These are phyloP conservation scores for Barypeithes pellucidus DNA, from an alignment of 2,888 invertebrate species.

Conservation along the genomic window DNA sequence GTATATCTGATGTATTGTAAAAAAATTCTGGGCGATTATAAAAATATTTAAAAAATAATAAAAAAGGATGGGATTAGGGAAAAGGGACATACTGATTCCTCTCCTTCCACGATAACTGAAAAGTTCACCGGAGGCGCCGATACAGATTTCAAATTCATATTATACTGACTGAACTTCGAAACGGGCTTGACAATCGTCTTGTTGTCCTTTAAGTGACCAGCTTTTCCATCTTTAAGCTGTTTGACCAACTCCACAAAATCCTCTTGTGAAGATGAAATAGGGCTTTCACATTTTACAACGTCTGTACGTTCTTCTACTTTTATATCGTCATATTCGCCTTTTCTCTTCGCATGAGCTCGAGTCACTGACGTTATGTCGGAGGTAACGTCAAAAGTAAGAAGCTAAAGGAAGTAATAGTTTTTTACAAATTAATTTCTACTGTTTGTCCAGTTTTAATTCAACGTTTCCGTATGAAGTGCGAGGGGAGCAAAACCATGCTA, in stretches of 20 bases:
- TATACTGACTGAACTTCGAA: conserved; percentile 59
- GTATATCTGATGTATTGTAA: no score
- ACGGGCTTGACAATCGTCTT: conserved; percentile 52
- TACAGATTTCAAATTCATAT: conserved; percentile 56
- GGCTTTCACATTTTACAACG: conserved; percentile 54
- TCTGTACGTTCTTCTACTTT: conserved; percentile 60
- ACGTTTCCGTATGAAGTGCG: no score
- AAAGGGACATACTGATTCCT: conserved; percentile 56
- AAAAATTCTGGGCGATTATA: no score
- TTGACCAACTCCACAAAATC: conserved; percentile 55
- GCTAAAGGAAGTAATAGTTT: conserved; percentile 23
- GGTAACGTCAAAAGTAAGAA: conserved; percentile 55
- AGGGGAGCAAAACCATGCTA: no score
- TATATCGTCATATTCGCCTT: conserved; percentile 57
- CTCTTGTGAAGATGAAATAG: conserved; percentile 53
- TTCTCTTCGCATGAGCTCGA: conserved; percentile 41
- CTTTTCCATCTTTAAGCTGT: conserved; percentile 53
- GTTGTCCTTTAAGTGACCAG: conserved; percentile 30
- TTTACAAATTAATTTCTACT: no score
- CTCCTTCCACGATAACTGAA: conserved; percentile 65
- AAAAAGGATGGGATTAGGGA: background rate
- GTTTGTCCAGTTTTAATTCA: no score
- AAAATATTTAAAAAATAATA: background rate
- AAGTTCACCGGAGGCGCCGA: conserved; percentile 62
- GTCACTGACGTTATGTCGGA: conserved; percentile 66